phyloP scores from a whole-genome alignment of 2,888 invertebrate genomes.

The Drosophila gaucha region DNA sequence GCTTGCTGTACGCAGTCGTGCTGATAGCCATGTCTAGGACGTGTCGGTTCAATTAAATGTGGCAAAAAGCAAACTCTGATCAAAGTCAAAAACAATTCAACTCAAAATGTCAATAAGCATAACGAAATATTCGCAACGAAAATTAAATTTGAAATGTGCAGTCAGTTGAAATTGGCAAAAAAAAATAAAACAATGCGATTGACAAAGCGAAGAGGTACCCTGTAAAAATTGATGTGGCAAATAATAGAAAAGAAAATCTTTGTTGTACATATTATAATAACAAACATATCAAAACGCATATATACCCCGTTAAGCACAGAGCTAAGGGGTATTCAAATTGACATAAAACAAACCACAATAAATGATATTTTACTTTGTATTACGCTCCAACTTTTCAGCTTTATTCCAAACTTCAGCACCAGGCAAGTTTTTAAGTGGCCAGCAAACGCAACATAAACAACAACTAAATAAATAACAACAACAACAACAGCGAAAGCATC shows the following conservation, averaged over 20 bases:
- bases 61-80: constrained; percentile 28
- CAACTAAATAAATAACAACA: constrained; percentile 11
- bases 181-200: neutral
- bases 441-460: constrained; percentile 14
- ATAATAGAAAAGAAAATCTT: neutral
- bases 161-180: constrained; percentile 13
- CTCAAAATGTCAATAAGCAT: constrained; percentile 18
- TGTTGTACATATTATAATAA: too few species aligned
- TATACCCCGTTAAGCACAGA: neutral
- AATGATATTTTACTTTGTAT: constrained; percentile 31
- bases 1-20: constrained; percentile 19
- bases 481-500: constrained; percentile 25
- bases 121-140: constrained; percentile 5
- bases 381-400: constrained; percentile 42
- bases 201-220: neutral
- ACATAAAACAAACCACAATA: constrained; percentile 26
- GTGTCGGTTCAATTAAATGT: constrained; percentile 31
- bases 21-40: constrained; percentile 21
- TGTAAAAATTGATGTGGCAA: neutral
- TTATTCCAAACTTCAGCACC: constrained; percentile 38
- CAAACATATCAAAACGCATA: neutral
- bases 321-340: constrained; percentile 11
- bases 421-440: constrained; percentile 68
- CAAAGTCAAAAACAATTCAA: constrained; percentile 44
- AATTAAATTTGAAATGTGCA: constrained; percentile 30